Evolutionary conservation across 2,888 invertebrate genomes (phyloP).

Genomic region (Trachelus troglodyta): DNA sequence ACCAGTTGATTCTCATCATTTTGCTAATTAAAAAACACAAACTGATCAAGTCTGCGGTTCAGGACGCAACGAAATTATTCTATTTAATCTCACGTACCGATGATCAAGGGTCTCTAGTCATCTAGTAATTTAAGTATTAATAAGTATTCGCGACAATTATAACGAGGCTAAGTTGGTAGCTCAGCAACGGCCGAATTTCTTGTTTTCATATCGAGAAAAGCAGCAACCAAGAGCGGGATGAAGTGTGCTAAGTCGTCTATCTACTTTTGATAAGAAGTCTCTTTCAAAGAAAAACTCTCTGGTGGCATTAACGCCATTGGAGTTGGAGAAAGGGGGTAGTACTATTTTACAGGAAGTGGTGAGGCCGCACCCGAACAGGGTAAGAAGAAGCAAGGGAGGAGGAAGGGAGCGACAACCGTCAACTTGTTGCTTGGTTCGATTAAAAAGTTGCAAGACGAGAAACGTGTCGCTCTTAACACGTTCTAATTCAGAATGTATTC

Average conservation of each 20-base stretch:
- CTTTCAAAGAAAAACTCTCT: background rate
- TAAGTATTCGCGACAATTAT: background rate
- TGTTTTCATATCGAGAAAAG: background rate
- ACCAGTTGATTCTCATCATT: background rate
- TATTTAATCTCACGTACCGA: background rate
- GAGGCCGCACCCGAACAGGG: background rate
- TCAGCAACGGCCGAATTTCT: background rate
- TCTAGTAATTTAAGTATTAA: background rate
- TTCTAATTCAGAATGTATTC: background rate
- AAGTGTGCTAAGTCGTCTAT: background rate
- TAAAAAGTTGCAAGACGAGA: background rate
- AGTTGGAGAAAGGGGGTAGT: background rate
- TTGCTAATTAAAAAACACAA: background rate
- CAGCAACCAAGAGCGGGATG: background rate
- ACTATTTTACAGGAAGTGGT: background rate
- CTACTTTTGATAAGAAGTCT: background rate
- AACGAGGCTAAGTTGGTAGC: background rate
- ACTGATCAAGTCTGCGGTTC: background rate
- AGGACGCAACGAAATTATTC: background rate
- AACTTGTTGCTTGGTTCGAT: background rate
- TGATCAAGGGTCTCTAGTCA: background rate
- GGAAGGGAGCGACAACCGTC: background rate
- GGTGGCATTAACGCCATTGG: background rate
- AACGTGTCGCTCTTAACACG: background rate
- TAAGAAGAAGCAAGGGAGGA: background rate